Conservation (phyloP, 2,888 invertebrate species). For the Xestia sexstrigata region DNA sequence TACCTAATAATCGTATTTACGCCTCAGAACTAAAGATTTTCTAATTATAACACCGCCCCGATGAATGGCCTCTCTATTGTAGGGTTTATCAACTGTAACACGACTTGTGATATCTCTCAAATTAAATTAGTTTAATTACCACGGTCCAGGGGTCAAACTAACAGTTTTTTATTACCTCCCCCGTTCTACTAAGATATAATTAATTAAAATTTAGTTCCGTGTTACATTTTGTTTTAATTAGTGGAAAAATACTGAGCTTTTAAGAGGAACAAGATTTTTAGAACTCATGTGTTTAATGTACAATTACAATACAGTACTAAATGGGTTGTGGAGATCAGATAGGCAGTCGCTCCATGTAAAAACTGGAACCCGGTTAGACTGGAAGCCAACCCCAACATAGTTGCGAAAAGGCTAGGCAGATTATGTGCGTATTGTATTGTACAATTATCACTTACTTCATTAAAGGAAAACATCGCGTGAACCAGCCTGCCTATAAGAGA, state of each 20-base stretch:
- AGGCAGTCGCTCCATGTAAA: too few species aligned
- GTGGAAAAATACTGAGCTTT: conserved; percentile 44
- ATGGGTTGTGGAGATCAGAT: too few species aligned
- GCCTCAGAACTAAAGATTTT: background rate
- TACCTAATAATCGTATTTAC: background rate
- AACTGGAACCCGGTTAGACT: too few species aligned
- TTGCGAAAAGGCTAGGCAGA: too few species aligned
- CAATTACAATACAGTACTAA: too few species aligned
- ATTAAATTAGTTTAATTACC: conserved; percentile 61
- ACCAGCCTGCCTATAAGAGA: too few species aligned
- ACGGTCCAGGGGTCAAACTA: conserved; percentile 44
- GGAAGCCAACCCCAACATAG: too few species aligned
- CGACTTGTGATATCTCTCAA: conserved; percentile 50
- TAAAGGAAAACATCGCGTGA: too few species aligned
- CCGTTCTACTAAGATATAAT: conserved; percentile 62
- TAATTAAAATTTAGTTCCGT: conserved; percentile 65
- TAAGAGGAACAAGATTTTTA: too few species aligned
- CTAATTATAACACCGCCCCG: background rate
- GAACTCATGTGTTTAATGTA: too few species aligned
- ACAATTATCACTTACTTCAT: too few species aligned
- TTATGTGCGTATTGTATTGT: too few species aligned
- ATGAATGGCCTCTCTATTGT: conserved; percentile 19
- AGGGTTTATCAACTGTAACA: conserved; percentile 45
- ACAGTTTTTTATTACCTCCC: conserved; percentile 63
- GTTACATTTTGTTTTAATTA: conserved; percentile 54